Evolutionary conservation across 2,113 vertebrate species (phyloP).

Genomic region (Syrmaticus mikado): DNA sequence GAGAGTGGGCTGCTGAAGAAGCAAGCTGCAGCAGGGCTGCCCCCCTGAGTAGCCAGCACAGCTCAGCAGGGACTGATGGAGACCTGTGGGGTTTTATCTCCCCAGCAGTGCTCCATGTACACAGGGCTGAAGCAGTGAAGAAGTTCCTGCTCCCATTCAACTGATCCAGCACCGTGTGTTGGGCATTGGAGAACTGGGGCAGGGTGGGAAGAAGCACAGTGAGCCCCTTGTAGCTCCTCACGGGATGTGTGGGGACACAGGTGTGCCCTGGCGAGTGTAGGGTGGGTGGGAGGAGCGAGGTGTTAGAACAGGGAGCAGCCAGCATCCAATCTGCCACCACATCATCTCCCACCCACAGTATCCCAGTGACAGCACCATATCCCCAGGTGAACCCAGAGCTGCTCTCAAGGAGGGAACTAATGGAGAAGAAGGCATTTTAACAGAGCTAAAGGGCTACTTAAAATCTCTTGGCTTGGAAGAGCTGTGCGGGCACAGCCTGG

Average conservation of each 20-base stretch:
- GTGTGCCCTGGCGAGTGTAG: neutral
- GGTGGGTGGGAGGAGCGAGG: neutral
- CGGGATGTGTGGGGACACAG: neutral
- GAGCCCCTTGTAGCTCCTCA: neutral
- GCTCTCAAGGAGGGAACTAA: neutral
- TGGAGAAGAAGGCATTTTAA: neutral
- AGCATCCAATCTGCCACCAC: neutral
- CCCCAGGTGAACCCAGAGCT: neutral
- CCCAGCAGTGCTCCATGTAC: no score
- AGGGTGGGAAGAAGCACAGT: accelerated
- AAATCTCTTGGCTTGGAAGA: neutral
- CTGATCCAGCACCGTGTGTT: neutral
- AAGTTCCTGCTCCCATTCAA: neutral
- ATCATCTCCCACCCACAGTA: neutral
- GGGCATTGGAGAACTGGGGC: neutral
- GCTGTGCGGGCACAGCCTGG: neutral
- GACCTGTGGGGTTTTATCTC: neutral
- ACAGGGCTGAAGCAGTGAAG: neutral
- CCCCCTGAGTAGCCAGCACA: neutral
- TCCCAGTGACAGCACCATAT: neutral
- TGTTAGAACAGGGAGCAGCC: neutral
- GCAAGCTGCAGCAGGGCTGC: neutral
- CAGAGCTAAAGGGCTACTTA: neutral
- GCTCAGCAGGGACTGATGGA: neutral
- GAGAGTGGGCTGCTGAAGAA: slow-evolving; percentile 4